Evolutionary conservation across 2,797 vertebrate species (phyloP).

Genomic region (Eutrigla gurnardus): DNA sequence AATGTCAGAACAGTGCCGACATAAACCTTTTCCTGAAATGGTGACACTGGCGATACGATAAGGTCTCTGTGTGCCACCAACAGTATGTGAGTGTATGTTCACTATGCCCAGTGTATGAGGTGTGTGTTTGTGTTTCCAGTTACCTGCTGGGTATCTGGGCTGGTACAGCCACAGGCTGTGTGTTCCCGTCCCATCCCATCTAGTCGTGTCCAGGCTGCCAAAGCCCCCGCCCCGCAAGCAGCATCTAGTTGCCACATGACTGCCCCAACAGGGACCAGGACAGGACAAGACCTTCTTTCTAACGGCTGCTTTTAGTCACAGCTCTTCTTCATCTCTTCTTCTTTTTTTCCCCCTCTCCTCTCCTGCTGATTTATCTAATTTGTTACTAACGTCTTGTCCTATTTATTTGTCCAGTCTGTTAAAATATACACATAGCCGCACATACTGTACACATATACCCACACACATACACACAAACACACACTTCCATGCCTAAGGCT

Average conservation of each 20-base stretch:
- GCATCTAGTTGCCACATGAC: constrained; percentile 83
- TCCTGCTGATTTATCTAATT: constrained; percentile 37
- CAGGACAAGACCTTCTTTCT: constrained; percentile 66
- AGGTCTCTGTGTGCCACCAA: constrained; percentile 56
- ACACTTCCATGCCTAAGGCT: constrained; percentile 73
- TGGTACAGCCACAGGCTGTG: constrained; percentile 81
- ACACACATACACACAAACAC: constrained; percentile 33
- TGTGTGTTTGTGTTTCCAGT: constrained; percentile 68
- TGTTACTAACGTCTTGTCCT: constrained; percentile 47
- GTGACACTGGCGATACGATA: constrained; percentile 43
- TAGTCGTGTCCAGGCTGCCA: constrained; percentile 78
- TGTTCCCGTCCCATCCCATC: constrained; percentile 72
- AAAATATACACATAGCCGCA: constrained; percentile 42
- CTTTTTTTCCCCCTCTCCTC: not conserved
- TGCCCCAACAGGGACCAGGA: constrained; percentile 75
- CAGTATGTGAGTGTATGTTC: constrained; percentile 65
- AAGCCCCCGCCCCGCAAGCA: constrained; percentile 77
- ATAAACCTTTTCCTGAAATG: constrained; percentile 44
- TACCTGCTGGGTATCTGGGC: constrained; percentile 80
- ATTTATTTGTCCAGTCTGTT: constrained; percentile 56
- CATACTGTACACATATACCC: constrained; percentile 13
- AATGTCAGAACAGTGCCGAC: constrained; percentile 45
- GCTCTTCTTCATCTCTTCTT: not conserved
- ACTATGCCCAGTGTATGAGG: constrained; percentile 49
- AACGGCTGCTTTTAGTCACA: constrained; percentile 51